Percentiles rank a stretch among this genome's conserved stretches.
Evolutionary conservation across 2,888 invertebrate genomes (phyloP).

Genomic region (Morpho achilles): DNA sequence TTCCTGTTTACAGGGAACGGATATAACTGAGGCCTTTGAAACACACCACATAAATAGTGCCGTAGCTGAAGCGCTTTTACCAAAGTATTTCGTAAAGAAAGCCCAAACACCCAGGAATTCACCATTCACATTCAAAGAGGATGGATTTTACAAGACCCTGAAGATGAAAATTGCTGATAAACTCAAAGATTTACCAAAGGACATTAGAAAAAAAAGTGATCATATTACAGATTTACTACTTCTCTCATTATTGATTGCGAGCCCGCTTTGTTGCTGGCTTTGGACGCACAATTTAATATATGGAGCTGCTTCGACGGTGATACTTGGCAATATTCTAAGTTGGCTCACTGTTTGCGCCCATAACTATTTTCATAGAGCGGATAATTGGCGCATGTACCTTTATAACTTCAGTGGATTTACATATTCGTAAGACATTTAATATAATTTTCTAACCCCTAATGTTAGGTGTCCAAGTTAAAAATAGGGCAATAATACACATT

Average conservation of each 20-base stretch:
- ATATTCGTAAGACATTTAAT: conserved; percentile 68
- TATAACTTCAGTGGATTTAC: conserved; percentile 85
- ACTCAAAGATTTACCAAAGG: conserved; percentile 71
- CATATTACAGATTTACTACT: conserved; percentile 48
- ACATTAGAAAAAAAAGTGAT: conserved; percentile 53
- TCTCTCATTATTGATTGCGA: conserved; percentile 39
- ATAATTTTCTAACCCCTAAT: no score
- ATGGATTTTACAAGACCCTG: conserved; percentile 88
- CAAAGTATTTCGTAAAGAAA: conserved; percentile 83
- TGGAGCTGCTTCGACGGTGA: conserved; percentile 42
- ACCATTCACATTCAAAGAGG: conserved; percentile 85
- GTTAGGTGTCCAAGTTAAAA: no score
- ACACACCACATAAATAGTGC: conserved; percentile 77
- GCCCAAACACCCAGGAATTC: conserved; percentile 82
- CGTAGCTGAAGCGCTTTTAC: conserved; percentile 79
- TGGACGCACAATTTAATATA: conserved; percentile 45
- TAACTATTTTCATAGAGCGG: conserved; percentile 88
- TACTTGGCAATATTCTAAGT: conserved; percentile 46
- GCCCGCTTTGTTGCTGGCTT: conserved; percentile 50
- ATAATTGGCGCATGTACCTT: conserved; percentile 90
- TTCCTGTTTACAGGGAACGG: conserved; percentile 74
- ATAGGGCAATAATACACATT: no score
- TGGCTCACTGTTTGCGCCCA: conserved; percentile 81
- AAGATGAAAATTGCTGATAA: conserved; percentile 79
- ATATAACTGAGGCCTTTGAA: conserved; percentile 83